phyloP scores from a whole-genome alignment of 2,888 invertebrate species.

The Linyphia triangularis region DNA sequence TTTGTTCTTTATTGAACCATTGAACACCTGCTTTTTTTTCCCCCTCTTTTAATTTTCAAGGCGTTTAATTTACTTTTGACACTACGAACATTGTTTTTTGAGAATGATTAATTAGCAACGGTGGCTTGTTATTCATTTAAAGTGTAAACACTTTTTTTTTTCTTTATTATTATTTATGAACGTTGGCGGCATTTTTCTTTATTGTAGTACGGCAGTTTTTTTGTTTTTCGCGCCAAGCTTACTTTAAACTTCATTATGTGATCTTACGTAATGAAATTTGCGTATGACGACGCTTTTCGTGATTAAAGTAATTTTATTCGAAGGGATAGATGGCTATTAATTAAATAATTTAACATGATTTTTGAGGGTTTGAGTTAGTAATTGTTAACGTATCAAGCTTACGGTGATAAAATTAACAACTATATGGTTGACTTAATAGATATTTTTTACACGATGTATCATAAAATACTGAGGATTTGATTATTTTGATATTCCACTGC shows the following conservation, averaged over 20 bases:
- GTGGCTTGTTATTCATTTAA: slow-evolving; percentile 37
- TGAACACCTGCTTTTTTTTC: slow-evolving; percentile 1
- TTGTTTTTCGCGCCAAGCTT: neutral
- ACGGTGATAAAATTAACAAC: neutral
- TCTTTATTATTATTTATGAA: slow-evolving; percentile 6
- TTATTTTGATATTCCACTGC: too few relatives aligned
- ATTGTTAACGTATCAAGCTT: neutral
- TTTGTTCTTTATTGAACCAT: neutral
- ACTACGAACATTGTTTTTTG: slow-evolving; percentile 35
- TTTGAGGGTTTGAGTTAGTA: neutral
- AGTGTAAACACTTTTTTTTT: slow-evolving; percentile 11
- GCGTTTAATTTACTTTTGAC: slow-evolving; percentile 57
- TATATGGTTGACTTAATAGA: too few relatives aligned
- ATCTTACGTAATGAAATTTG: neutral
- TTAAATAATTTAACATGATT: neutral
- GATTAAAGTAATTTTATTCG: neutral
- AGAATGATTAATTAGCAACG: slow-evolving; percentile 36
- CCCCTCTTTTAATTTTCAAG: slow-evolving; percentile 1
- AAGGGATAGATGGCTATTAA: neutral
- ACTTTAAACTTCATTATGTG: neutral
- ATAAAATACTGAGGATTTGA: too few relatives aligned
- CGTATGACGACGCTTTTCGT: neutral
- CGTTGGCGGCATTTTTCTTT: neutral
- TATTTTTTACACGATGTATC: too few relatives aligned
- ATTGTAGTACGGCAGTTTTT: neutral